These are phyloP conservation scores for Ips typographus DNA, from an alignment of 1,140 invertebrate species.

Conservation along the genomic window DNA sequence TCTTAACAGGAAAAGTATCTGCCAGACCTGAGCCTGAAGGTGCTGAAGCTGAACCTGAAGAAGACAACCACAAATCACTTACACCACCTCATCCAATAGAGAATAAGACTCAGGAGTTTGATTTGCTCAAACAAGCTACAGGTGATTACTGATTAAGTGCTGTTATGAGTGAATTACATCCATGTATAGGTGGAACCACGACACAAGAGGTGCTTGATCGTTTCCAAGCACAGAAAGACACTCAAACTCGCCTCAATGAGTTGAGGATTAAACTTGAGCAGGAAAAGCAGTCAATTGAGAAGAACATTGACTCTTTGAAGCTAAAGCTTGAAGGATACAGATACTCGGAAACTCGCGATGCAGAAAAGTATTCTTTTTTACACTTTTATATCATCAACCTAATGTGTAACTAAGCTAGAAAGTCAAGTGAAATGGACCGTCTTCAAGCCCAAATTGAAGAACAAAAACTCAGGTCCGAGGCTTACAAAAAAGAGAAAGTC, in stretches of 20 bases:
- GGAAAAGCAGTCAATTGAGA: constrained; percentile 71
- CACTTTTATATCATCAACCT: neutral
- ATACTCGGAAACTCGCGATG: constrained; percentile 76
- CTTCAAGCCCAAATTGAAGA: constrained; percentile 35
- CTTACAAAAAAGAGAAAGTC: constrained; percentile 17
- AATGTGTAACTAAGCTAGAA: constrained; percentile 24
- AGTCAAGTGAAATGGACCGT: constrained; percentile 39
- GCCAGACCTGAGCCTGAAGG: constrained; percentile 48
- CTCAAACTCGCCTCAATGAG: constrained; percentile 65
- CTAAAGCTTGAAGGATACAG: constrained; percentile 73
- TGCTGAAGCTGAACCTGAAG: constrained; percentile 46
- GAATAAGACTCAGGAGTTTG: constrained; percentile 67
- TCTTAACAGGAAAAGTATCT: constrained; percentile 53
- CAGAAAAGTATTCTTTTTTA: constrained; percentile 63
- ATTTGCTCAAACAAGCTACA: constrained; percentile 71
- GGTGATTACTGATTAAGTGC: constrained; percentile 50
- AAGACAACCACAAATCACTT: constrained; percentile 46
- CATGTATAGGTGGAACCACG: constrained; percentile 63
- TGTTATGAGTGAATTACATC: too few relatives aligned
- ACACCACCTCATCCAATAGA: constrained; percentile 51
- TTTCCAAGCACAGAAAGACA: constrained; percentile 71
- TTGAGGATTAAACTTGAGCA: constrained; percentile 69
- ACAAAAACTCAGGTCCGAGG: constrained; percentile 25
- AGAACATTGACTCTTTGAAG: constrained; percentile 64
- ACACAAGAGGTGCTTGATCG: constrained; percentile 71